Percentiles rank a stretch among this genome's conserved stretches.
These are phyloP conservation scores for Lineus longissimus DNA, from an alignment of 1,140 invertebrate genomes.

Conservation along the genomic window DNA sequence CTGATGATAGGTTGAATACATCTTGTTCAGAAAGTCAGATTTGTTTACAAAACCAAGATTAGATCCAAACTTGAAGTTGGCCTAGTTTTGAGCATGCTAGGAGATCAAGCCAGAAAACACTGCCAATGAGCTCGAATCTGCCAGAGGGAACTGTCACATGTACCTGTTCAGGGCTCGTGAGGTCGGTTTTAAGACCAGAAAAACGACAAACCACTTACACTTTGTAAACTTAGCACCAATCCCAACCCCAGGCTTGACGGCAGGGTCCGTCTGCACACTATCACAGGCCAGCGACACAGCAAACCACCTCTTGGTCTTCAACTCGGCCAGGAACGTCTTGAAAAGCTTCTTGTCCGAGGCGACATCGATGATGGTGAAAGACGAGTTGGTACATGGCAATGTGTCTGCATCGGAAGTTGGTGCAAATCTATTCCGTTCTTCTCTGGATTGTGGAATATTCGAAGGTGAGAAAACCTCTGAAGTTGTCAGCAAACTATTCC, in stretches of 20 bases:
- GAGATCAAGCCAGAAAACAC: no score
- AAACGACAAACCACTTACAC: constrained; percentile 10
- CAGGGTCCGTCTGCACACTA: constrained; percentile 15
- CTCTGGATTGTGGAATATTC: neutral
- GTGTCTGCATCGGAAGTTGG: no score
- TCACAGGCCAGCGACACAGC: constrained; percentile 51
- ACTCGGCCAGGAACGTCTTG: constrained; percentile 50
- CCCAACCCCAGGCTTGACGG: constrained; percentile 9
- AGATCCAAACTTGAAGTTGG: no score
- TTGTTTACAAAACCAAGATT: neutral
- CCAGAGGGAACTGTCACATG: no score
- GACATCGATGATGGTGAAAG: constrained; percentile 53
- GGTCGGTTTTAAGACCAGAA: no score
- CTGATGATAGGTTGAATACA: no score
- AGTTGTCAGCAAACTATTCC: neutral
- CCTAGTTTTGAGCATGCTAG: no score
- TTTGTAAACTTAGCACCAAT: constrained; percentile 38
- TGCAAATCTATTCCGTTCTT: neutral
- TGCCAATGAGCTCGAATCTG: no score
- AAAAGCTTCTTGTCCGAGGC: constrained; percentile 45
- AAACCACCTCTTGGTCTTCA: constrained; percentile 39
- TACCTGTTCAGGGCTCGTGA: no score
- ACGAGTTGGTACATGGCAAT: constrained; percentile 4
- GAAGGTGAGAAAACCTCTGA: neutral
- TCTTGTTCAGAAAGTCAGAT: neutral